These are phyloP conservation scores for Drosophila suzukii DNA, from an alignment of 1,140 invertebrate genomes.

Conservation along the genomic window DNA sequence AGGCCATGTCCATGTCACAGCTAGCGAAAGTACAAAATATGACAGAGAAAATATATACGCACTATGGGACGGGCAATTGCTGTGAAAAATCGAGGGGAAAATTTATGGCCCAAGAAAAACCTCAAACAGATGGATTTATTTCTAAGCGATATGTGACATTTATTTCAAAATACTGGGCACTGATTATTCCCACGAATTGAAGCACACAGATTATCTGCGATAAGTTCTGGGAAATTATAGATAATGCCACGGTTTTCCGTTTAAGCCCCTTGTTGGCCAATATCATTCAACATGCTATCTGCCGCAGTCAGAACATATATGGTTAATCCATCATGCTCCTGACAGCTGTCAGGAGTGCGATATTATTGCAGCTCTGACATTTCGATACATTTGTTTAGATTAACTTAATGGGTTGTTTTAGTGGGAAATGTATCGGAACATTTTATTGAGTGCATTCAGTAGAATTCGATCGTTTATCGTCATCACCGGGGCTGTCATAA, in stretches of 20 bases:
- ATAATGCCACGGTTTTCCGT: constrained; percentile 13
- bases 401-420: constrained; percentile 27
- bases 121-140: constrained; percentile 45
- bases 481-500: constrained; percentile 1
- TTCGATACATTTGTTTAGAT: constrained; percentile 43
- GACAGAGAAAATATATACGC: constrained; percentile 60
- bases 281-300: constrained; percentile 32
- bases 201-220: constrained; percentile 31
- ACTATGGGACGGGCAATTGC: constrained; percentile 27
- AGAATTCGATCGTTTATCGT: neutral
- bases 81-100: constrained; percentile 10
- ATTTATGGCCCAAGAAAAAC: constrained; percentile 41
- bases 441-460: neutral
- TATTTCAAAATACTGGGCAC: constrained; percentile 20
- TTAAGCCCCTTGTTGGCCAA: constrained; percentile 26
- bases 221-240: constrained; percentile 34
- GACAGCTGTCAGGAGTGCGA: constrained; percentile 37
- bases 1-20: constrained; percentile 59
- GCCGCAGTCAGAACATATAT: constrained; percentile 18
- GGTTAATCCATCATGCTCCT: constrained; percentile 31
- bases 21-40: constrained; percentile 65
- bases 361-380: constrained; percentile 32
- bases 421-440: neutral
- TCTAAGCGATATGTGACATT: constrained; percentile 18
- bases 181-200: constrained; percentile 22